phyloP scores from a whole-genome alignment of 2,113 vertebrate genomes.

The Cyphomyrus discorhynchus region DNA sequence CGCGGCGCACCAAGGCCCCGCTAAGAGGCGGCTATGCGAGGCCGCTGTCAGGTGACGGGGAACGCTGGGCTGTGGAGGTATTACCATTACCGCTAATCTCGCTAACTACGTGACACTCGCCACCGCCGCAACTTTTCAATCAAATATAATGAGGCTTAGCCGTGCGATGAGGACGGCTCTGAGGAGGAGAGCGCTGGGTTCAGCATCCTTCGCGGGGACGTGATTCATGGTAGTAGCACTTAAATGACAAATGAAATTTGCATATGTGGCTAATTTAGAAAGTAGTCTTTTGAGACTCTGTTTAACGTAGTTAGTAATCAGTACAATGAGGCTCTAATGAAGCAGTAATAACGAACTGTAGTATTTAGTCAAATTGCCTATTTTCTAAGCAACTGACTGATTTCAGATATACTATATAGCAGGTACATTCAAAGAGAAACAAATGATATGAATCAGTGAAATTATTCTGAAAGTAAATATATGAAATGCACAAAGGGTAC shows the following conservation, averaged over 20 bases:
- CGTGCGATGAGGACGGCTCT: slow-evolving; percentile 65
- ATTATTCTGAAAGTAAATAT: not conserved
- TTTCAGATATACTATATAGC: no score
- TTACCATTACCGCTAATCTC: slow-evolving; percentile 73
- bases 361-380: not conserved
- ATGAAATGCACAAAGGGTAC: not conserved
- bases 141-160: slow-evolving; percentile 70
- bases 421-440: not conserved
- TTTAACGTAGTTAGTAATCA: not conserved
- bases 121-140: slow-evolving; percentile 69
- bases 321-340: not conserved
- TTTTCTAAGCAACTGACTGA: not conserved
- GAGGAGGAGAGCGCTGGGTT: not conserved
- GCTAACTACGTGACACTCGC: slow-evolving; percentile 69
- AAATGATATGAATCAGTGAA: not conserved
- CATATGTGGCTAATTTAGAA: not conserved
- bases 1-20: not conserved
- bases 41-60: not conserved
- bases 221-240: not conserved
- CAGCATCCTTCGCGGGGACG: not conserved
- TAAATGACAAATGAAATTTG: not conserved
- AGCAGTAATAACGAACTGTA: not conserved
- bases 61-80: slow-evolving; percentile 31
- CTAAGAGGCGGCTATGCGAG: no score
- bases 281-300: not conserved